Conservation (phyloP, 2,113 vertebrate species). For the Sylvia atricapilla region DNA sequence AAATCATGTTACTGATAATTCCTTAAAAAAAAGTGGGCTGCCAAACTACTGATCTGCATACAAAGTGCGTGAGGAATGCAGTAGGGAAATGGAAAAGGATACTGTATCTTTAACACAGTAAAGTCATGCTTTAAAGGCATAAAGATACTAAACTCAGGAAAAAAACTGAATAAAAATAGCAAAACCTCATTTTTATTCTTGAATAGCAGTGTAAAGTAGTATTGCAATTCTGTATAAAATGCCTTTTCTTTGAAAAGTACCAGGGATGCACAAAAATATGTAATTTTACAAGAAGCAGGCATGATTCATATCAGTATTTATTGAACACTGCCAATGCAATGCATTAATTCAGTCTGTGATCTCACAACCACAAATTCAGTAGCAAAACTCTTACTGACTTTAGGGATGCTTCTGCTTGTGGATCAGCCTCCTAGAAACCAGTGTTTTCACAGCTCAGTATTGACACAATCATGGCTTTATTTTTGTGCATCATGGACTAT, state of each 20-base stretch:
- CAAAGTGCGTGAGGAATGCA: neutral
- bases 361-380: neutral
- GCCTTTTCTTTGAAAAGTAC: constrained; percentile 4
- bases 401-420: neutral
- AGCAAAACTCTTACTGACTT: neutral
- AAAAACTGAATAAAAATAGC: constrained; percentile 62
- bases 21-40: neutral
- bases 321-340: neutral
- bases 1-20: neutral
- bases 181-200: constrained; percentile 66
- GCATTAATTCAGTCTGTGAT: neutral
- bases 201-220: constrained; percentile 16
- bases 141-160: neutral
- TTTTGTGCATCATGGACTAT: constrained; percentile 35
- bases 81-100: constrained; percentile 28
- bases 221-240: constrained; percentile 57
- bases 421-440: neutral
- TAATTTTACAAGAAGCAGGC: neutral
- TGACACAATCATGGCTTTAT: neutral
- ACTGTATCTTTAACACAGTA: constrained; percentile 65
- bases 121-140: constrained; percentile 8
- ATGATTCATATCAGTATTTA: neutral
- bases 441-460: neutral
- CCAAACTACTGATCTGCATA: neutral
- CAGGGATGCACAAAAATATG: neutral